Percentiles rank a stretch among this genome's conserved stretches.
These are phyloP conservation scores for Microctonus hyperodae DNA, from an alignment of 2,888 invertebrate genomes.

Conservation along the genomic window DNA sequence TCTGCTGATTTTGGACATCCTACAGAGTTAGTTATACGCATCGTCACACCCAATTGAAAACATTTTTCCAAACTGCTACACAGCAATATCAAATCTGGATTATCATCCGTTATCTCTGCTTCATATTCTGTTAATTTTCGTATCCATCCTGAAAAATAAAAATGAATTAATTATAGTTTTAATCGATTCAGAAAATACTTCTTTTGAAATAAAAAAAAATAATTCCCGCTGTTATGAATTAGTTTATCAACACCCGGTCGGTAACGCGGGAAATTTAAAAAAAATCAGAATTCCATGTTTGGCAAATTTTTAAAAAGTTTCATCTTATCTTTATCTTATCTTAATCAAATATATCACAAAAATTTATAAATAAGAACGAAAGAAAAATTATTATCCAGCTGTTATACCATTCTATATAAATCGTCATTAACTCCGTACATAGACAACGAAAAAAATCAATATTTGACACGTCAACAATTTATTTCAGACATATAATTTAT, in stretches of 20 bases:
- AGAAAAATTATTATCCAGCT: neutral
- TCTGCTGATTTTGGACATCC: constrained; percentile 63
- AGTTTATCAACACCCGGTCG: neutral
- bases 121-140: constrained; percentile 60
- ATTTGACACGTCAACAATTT: neutral
- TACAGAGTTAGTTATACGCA: constrained; percentile 59
- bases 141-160: constrained; percentile 57
- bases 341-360: neutral
- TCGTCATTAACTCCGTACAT: neutral
- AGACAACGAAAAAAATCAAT: neutral
- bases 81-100: constrained; percentile 63
- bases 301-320: neutral
- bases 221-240: neutral
- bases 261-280: neutral
- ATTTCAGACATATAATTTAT: neutral
- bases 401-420: neutral
- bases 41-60: constrained; percentile 66
- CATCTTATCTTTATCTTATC: neutral
- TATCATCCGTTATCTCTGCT: constrained; percentile 63
- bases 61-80: constrained; percentile 68
- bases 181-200: neutral
- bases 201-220: neutral
- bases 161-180: neutral
- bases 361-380: neutral
- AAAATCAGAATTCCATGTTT: neutral